Evolutionary conservation across 2,888 invertebrate species (phyloP).

Genomic region (Ptychoptera albimana): DNA sequence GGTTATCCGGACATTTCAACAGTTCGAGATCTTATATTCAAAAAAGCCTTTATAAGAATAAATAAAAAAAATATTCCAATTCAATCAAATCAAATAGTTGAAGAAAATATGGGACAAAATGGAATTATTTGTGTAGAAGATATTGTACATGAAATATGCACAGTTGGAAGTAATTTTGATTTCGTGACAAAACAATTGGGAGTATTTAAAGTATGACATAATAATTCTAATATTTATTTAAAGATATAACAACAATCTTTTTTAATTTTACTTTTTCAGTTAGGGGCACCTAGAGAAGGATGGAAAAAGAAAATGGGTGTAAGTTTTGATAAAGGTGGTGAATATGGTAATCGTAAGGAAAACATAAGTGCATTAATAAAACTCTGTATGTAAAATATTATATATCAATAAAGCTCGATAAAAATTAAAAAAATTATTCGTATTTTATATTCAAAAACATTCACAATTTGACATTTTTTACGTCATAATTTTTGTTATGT

Average conservation of each 20-base stretch:
- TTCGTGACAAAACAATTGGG: constrained; percentile 15
- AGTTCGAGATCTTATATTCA: constrained; percentile 28
- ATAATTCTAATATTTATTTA: too few species aligned
- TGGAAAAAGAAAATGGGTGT: constrained; percentile 28
- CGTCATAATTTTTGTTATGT: too few species aligned
- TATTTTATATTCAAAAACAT: too few species aligned
- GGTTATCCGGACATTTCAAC: constrained; percentile 24
- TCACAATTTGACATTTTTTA: too few species aligned
- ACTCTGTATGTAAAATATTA: constrained; percentile 21
- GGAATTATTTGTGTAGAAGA: constrained; percentile 31
- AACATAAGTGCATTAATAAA: constrained; percentile 24
- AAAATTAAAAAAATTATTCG: too few species aligned
- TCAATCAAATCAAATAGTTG: constrained; percentile 28
- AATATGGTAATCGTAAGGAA: constrained; percentile 26
- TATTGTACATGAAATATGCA: constrained; percentile 28
- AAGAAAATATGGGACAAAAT: constrained; percentile 24
- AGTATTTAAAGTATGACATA: too few species aligned
- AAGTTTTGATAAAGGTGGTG: constrained; percentile 26
- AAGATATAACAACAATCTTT: too few species aligned
- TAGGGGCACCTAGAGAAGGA: constrained; percentile 26
- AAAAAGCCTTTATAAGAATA: constrained; percentile 26
- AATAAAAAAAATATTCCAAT: constrained; percentile 25
- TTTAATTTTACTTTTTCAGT: constrained; percentile 7
- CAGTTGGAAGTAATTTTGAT: constrained; percentile 26
- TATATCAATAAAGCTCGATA: too few species aligned